Base-by-base conservation (phyloP, 2,113 vertebrate species). In the Gallinago media region DNA sequence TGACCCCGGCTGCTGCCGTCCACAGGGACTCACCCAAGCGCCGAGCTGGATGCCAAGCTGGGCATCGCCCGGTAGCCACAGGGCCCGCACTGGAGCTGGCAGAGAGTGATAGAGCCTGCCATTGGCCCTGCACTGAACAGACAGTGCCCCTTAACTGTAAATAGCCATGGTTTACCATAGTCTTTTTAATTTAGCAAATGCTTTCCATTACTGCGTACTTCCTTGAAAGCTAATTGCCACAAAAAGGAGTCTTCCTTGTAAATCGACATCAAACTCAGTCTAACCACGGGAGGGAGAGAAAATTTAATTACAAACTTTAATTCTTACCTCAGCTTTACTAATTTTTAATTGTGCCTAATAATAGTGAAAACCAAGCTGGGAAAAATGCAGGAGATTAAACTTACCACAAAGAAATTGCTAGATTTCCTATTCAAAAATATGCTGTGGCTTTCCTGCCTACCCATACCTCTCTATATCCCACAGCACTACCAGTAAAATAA, bases 311-410 rank as follows among this genome's bases (percentile, higher is more conserved):
- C 78, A 92, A 89, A 75, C 25, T 36, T 63, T 47, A 94, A 95
- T 94, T 93, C 73, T 87, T 95, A 93, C 70, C 83, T 96, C 65
- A 85, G 78, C 72, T 88, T 94, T 96, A 90, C 68, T 82, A 82
- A 94, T 95, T 93, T 93, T 87, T 93, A 95, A 94, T 88, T 94
- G 65, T 71, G 71, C 52, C 79, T 81, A 87, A 92, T 96, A 93
- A 88, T 63, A 95, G 62, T 70, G 86, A 96, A 94, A 94, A 91
- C 46, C 81, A 91, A 95, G 49, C 63, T 87, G 65, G 50, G 66
- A 84, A 88, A 96, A 95, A 92, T 32, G 32, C 52, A 82, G 68
- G 67, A 79, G 81, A 90, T 90, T 92, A 94, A 96, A 89, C 50
- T 84, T 47, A 77, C 72, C 73, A 13, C 74, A 96, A 85, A 95